Conservation (phyloP, 2,113 vertebrate genomes). For the Odontophorus gujanensis region DNA sequence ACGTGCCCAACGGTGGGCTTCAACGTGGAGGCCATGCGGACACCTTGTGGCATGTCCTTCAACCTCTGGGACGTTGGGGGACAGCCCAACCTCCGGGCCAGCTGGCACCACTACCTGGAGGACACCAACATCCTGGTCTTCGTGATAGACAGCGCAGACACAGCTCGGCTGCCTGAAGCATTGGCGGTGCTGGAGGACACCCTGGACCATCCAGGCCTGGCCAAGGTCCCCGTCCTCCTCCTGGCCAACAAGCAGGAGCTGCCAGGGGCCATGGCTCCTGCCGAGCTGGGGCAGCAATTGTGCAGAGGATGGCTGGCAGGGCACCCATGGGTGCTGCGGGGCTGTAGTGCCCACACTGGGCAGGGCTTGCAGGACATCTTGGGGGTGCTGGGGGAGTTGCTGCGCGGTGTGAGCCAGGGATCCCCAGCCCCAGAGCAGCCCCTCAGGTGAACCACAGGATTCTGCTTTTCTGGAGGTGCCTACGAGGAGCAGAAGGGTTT, state of each 20-base stretch:
- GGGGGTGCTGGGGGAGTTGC: conserved; percentile 75
- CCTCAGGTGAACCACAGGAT: neutral
- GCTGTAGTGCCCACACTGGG: conserved; percentile 81
- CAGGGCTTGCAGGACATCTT: conserved; percentile 84
- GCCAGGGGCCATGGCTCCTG: conserved; percentile 72
- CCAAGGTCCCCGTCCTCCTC: conserved; percentile 83
- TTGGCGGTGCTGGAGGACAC: conserved; percentile 73
- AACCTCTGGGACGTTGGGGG: conserved; percentile 90
- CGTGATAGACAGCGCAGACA: conserved; percentile 85
- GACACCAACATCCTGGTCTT: conserved; percentile 81
- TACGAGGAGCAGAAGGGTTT: neutral
- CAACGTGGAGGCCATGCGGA: conserved; percentile 84
- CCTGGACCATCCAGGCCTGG: conserved; percentile 76
- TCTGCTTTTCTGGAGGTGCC: neutral
- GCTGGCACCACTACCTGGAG: conserved; percentile 87
- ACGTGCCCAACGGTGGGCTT: conserved; percentile 90
- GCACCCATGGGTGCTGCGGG: conserved; percentile 81
- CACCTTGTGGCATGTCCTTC: conserved; percentile 76
- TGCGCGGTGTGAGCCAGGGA: conserved; percentile 7
- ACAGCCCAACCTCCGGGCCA: conserved; percentile 81
- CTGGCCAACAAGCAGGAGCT: conserved; percentile 92
- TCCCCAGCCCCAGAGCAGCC: neutral
- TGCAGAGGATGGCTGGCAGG: conserved; percentile 5
- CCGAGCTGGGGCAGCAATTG: conserved; percentile 77
- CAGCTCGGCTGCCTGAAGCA: conserved; percentile 77